These are phyloP conservation scores for Tipula confusa DNA, from an alignment of 2,888 invertebrate genomes.

Conservation along the genomic window DNA sequence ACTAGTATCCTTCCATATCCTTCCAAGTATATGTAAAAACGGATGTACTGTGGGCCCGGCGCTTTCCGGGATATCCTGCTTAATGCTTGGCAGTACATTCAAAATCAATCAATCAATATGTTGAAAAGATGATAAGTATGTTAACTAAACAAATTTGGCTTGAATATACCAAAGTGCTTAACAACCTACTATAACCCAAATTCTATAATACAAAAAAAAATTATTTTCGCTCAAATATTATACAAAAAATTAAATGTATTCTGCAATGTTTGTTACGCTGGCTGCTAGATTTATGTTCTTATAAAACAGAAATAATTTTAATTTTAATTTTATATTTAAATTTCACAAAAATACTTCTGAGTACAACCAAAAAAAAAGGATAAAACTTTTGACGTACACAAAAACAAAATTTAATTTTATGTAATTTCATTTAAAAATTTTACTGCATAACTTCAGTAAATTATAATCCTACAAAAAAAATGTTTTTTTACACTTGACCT, in stretches of 20 bases:
- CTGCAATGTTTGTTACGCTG: neutral
- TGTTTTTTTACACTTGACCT: neutral
- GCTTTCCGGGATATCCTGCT: too few species aligned
- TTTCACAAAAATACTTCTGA: neutral
- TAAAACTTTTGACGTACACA: neutral
- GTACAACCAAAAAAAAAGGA: neutral
- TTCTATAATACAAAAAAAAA: neutral
- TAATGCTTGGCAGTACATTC: too few species aligned
- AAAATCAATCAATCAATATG: too few species aligned
- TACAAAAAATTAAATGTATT: neutral
- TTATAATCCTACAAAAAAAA: neutral
- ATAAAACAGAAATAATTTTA: neutral
- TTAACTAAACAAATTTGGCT: neutral
- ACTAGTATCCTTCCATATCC: too few species aligned
- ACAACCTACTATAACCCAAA: neutral
- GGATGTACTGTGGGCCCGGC: too few species aligned
- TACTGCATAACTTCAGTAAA: neutral
- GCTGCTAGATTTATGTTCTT: neutral
- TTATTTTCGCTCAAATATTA: neutral
- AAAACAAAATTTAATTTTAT: neutral
- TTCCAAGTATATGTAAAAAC: too few species aligned
- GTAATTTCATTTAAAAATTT: neutral
- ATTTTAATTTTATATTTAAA: neutral
- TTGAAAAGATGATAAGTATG: too few species aligned
- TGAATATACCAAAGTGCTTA: neutral